Conservation (phyloP, 2,888 invertebrate genomes). For the Gari tellinella region DNA sequence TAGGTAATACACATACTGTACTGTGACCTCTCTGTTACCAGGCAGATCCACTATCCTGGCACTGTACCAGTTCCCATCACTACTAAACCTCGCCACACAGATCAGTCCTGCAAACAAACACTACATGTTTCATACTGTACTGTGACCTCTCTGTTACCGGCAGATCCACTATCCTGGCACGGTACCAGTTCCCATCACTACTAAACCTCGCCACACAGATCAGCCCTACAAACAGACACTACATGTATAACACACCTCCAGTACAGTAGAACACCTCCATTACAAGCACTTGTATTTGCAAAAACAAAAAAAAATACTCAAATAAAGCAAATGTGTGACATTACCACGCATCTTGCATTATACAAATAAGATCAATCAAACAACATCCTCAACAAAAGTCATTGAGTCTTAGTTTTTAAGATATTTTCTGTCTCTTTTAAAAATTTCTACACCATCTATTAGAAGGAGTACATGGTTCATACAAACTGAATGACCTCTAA, state of each 20-base stretch:
- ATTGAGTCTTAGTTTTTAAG: too few species aligned
- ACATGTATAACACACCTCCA: too few species aligned
- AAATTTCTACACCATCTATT: too few species aligned
- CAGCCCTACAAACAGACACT: conserved; percentile 87
- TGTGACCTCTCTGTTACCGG: conserved; percentile 85
- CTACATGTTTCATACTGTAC: conserved; percentile 89
- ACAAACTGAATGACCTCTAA: too few species aligned
- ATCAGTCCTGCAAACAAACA: conserved; percentile 88
- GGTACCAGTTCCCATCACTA: conserved; percentile 89
- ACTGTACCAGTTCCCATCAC: conserved; percentile 90
- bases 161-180: conserved; percentile 87
- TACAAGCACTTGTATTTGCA: background rate
- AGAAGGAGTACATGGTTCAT: too few species aligned
- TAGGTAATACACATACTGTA: conserved; percentile 89
- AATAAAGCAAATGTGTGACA: too few species aligned
- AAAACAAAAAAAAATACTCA: background rate
- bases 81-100: conserved; percentile 88
- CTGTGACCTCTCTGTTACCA: conserved; percentile 85
- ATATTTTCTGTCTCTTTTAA: too few species aligned
- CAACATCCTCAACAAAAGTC: too few species aligned
- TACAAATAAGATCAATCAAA: too few species aligned
- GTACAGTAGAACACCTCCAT: too few species aligned
- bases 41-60: conserved; percentile 86
- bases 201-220: conserved; percentile 88
- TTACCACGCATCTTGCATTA: too few species aligned